Base-by-base conservation (phyloP, 2,113 vertebrate species). In the Eretmochelys imbricata region DNA sequence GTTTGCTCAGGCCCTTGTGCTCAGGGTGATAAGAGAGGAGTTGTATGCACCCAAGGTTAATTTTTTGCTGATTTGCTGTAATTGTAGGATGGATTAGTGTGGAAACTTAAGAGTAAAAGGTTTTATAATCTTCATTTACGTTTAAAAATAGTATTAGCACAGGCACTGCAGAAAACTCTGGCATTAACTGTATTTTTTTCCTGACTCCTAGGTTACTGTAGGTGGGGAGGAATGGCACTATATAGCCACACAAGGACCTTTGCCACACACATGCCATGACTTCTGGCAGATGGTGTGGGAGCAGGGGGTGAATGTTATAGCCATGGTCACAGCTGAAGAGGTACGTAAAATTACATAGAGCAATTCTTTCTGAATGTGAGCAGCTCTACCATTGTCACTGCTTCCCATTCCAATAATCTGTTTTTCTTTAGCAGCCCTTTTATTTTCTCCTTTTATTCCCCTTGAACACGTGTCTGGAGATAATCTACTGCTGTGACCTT, bases 221-320 rank as follows among this genome's bases (percentile, higher is more conserved):
- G 98, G 98, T 89, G 99, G 99, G 91, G 99, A 99, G 93, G 99
- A 99, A 93, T 99, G 99, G 99, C 99, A 99, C 97, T 99, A 99
- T 97, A 99, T 99, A 4, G 99, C 99, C 95, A 99, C 99, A 31
- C 99, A 99, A 97, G 99, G 99, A 54, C 99, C 99, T 24, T 97
- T 99, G 82, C 98, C 99, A 42, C 99, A 99, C 95, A 99, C 99
- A 0, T 99, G 99, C 96, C 99, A 99, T 8, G 99, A 99, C 96
- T 99, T 99, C 98, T 99, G 99, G 99, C 99, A 99, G 98, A 99
- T 99, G 99, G 99, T 99, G 72, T 99, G 99, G 99, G 99, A 99
- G 96, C 99, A 99, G 95, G 99, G 99, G 48, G 99, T 99, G 91
- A 99, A 99, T 62, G 99, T 99, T 90, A 99, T 99, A 72, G 99